Evolutionary conservation across 2,888 invertebrate species (phyloP), one percentile per base, ranked within the genome.

Genomic region (Agrochola litura): DNA sequence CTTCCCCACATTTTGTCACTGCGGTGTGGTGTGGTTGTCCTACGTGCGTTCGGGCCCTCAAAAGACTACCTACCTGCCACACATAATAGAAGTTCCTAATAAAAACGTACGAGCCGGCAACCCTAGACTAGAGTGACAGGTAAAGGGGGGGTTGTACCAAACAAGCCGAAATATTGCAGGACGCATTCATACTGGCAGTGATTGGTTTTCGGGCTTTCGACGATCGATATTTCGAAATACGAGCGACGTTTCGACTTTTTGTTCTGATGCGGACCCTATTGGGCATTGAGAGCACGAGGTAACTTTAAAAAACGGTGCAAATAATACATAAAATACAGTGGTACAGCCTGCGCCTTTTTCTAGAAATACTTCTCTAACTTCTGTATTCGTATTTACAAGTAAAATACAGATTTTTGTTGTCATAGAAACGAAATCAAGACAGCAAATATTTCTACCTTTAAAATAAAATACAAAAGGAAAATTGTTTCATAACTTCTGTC

Each of bases 161-260:
- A 79, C 76, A 49, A 64, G 77, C 37, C 78, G 79, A 84, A 86
- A 79, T 88, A 83, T 84, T 84, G 88, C 81, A 70, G 77, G 71
- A 78, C 74, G 70, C 73, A 83, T 78, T 79, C 78, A 61, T 49
- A 77, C 49, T 78, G 81, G 66, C 84, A 81, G 73, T 84, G 87
- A 87, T 88, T 88, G 86, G 86, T 88, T 86, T 84, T 70, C 60
- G 77, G 61, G 71, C n/a, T 79, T 73, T 74, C 76, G 9, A 67
- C 71, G 64, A 22, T 76, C 58, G 63, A 74, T 71, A 22, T 19
- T 71, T 54, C 60, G 70, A 25, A 56, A 61, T 41, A 41, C 22
- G 46, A 14, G 41, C 37, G 46, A 49, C 54, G 22, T 25, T 73
- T 41, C 56, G 8, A n/a, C 3, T 22, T 25, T 70, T 60, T 41